Conservation (phyloP, 2,888 invertebrate genomes). For the Aphodius granarius region DNA sequence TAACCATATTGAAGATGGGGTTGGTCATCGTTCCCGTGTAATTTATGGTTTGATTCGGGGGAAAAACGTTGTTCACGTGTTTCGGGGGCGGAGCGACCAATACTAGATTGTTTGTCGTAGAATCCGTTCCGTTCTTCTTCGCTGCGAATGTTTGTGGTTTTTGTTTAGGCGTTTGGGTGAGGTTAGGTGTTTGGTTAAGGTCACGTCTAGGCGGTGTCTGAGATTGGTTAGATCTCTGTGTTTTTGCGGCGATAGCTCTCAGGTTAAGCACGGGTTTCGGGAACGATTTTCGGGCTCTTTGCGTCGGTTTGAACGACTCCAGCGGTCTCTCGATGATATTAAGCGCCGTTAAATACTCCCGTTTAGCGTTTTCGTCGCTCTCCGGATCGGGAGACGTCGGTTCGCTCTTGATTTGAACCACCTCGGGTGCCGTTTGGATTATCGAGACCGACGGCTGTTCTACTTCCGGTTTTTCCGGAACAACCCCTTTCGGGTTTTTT, state of each 20-base stretch:
- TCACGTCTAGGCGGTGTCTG: background rate
- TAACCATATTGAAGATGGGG: conserved; percentile 41
- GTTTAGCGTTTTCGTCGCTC: conserved; percentile 43
- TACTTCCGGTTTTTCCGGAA: background rate
- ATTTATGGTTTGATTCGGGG: conserved; percentile 40
- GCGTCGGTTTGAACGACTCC: conserved; percentile 44
- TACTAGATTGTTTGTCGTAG: conserved; percentile 32
- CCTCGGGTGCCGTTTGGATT: background rate
- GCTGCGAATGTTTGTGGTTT: background rate
- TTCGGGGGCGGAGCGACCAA: conserved; percentile 35
- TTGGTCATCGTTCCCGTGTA: conserved; percentile 34
- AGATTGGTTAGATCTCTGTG: too few species aligned
- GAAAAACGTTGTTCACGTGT: conserved; percentile 33
- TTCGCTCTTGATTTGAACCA: conserved; percentile 47
- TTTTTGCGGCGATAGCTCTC: conserved; percentile 20
- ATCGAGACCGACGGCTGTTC: background rate
- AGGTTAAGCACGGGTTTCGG: conserved; percentile 34
- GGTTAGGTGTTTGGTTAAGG: conserved; percentile 17
- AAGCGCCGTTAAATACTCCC: conserved; percentile 47
- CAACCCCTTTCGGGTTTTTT: conserved; percentile 14
- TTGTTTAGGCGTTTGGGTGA: conserved; percentile 18
- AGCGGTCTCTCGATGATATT: conserved; percentile 47
- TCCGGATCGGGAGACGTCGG: conserved; percentile 42
- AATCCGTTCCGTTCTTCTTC: background rate
- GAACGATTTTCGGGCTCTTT: conserved; percentile 48